phyloP scores from a whole-genome alignment of 2,113 vertebrate genomes.

The Tor tambroides region DNA sequence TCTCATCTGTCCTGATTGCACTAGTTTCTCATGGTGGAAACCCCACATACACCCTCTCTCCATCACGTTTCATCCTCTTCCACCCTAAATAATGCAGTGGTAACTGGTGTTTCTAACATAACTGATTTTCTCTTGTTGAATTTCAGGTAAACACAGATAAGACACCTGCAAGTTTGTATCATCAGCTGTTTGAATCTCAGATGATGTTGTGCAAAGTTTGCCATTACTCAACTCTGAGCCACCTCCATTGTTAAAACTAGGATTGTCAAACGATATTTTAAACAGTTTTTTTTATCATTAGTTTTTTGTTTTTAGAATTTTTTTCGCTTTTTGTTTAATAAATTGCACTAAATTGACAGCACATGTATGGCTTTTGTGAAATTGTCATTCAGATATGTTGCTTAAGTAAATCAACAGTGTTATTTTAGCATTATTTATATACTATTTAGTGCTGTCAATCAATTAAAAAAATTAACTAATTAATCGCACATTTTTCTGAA shows the following conservation, averaged over 20 bases:
- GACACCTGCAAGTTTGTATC: neutral
- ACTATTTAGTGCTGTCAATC: too few species aligned
- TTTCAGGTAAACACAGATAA: neutral
- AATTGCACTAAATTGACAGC: neutral
- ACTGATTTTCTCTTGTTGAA: neutral
- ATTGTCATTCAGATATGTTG: too few species aligned
- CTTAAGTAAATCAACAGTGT: too few species aligned
- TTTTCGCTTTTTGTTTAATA: too few species aligned
- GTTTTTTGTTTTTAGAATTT: too few species aligned
- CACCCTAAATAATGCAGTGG: neutral
- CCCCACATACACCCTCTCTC: neutral
- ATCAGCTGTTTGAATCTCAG: neutral
- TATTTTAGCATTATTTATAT: too few species aligned
- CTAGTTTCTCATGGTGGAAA: neutral
- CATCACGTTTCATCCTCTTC: neutral
- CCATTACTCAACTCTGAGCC: neutral
- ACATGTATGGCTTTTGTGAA: neutral
- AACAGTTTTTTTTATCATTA: neutral
- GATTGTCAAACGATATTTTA: too few species aligned
- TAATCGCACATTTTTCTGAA: too few species aligned
- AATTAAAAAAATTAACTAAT: too few species aligned
- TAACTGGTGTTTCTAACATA: neutral
- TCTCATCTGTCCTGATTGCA: slow-evolving; percentile 22
- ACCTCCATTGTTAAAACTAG: neutral
- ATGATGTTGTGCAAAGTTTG: neutral